Evolutionary conservation across 2,888 invertebrate species (phyloP).

Genomic region (Megastigmus dorsalis): DNA sequence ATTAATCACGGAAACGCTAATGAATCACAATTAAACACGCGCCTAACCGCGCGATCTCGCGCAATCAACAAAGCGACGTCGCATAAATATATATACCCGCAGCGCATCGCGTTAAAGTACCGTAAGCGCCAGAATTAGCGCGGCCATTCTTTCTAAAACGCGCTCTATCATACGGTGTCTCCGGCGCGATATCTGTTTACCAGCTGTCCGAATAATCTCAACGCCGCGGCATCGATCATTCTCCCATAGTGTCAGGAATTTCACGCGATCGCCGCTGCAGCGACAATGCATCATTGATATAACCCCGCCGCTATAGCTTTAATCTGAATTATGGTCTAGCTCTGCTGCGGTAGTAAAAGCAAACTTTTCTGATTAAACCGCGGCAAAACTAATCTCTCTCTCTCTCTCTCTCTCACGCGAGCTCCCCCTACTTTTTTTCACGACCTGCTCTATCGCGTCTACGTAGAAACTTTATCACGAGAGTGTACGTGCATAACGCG

Average conservation of each 20-base stretch:
- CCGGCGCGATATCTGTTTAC: too few species aligned
- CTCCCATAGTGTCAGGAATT: neutral
- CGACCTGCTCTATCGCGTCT: too few species aligned
- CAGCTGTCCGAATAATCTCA: neutral
- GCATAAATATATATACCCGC: too few species aligned
- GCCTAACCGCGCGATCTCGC: neutral
- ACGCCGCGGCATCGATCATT: neutral
- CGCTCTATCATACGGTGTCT: too few species aligned
- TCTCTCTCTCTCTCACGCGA: neutral
- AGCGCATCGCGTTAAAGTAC: too few species aligned
- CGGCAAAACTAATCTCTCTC: neutral
- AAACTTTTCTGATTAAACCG: neutral
- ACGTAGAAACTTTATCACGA: neutral
- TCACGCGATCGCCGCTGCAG: neutral
- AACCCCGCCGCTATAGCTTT: neutral
- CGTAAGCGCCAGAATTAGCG: too few species aligned
- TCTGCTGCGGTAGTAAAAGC: neutral
- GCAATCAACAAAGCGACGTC: neutral
- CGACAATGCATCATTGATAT: neutral
- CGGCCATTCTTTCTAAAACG: too few species aligned
- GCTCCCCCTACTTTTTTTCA: too few species aligned
- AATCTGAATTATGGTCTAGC: neutral
- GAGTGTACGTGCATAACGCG: too few species aligned
- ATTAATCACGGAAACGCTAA: slow-evolving; percentile 18
- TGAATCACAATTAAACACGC: neutral